phyloP scores from a whole-genome alignment of 2,888 invertebrate species.

The Gerris lacustris region DNA sequence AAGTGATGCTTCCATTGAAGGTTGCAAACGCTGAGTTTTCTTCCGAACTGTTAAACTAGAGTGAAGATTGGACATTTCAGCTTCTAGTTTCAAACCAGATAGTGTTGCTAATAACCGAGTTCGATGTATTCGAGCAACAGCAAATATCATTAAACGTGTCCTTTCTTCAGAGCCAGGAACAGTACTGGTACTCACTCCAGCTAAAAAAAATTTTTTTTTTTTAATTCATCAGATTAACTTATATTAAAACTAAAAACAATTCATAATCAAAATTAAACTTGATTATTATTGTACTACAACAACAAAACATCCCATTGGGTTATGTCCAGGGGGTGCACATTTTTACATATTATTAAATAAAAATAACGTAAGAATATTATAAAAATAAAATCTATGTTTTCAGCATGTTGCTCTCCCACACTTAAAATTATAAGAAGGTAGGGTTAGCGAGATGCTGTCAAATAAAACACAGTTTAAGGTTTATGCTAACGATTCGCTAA shows the following conservation, averaged over 20 bases:
- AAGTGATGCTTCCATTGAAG: slow-evolving; percentile 61
- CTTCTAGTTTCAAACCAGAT: slow-evolving; percentile 86
- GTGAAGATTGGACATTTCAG: slow-evolving; percentile 82
- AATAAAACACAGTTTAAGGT: too few relatives aligned
- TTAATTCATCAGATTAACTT: slow-evolving; percentile 6
- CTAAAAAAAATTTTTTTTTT: not conserved
- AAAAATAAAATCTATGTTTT: too few relatives aligned
- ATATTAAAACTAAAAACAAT: slow-evolving; percentile 12
- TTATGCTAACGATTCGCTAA: too few relatives aligned
- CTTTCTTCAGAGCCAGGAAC: slow-evolving; percentile 45
- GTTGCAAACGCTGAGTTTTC: slow-evolving; percentile 50
- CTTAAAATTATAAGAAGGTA: too few relatives aligned
- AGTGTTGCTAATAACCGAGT: slow-evolving; percentile 77
- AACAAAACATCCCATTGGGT: too few relatives aligned
- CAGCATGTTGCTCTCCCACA: too few relatives aligned
- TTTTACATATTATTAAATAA: too few relatives aligned
- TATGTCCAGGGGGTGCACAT: too few relatives aligned
- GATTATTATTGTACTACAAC: not conserved
- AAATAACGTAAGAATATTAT: too few relatives aligned
- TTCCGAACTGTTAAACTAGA: slow-evolving; percentile 74
- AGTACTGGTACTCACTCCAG: slow-evolving; percentile 36
- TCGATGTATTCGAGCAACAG: slow-evolving; percentile 73
- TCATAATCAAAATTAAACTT: not conserved
- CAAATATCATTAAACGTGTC: slow-evolving; percentile 70
- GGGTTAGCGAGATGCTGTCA: too few relatives aligned